Evolutionary conservation across 2,113 vertebrate genomes (phyloP), one percentile per base, ranked within the genome.

Genomic region (Cyrtonyx montezumae): DNA sequence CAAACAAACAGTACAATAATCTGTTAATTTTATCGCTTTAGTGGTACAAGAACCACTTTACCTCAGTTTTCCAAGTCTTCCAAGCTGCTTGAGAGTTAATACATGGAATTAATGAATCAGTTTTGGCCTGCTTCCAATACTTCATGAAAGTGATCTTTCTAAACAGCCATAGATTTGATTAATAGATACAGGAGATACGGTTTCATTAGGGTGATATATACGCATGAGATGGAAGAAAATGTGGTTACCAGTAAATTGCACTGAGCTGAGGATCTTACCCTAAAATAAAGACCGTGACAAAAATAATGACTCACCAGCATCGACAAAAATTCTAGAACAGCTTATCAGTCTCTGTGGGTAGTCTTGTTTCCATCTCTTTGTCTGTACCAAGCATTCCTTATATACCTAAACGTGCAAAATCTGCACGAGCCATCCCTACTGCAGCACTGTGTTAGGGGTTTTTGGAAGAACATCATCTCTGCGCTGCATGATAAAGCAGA

Each of bases 21-120:
- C 28, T 53, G 62, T 79, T 67, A 84, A 84, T 93, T 95, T 96
- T 94, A 95, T 43, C 92, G 67, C 81, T 92, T 83, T 83, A 59
- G 51, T 75, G 21, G 65, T 67, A 66, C 69, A 59, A 91, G 83
- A 84, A 61, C 18, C n/a, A 58, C 70, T 86, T 83, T 46, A 66
- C 43, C 56, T 19, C 28, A 37, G 25, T 90, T 79, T 42, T 79
- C 26, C 25, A 55, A 69, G 61, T 45, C 86, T 87, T 87, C 53
- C 18, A 94, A 42, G 2, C 1, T n/a, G 48, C 71, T 88, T 74
- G 69, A 84, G 36, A 42, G 16, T 84, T 46, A 66, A 77, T 75
- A 32, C 25, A 8, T 11, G n/a, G 51, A 81, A 68, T 48, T 58
- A 22, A 73, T 87, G 71, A 62, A 65, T 91, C 2, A 23, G 45